A percentile compares a stretch with the other conserved stretches of the same genome.
These are phyloP conservation scores for Megathymus violae DNA, from an alignment of 1,140 invertebrate species.

Conservation along the genomic window DNA sequence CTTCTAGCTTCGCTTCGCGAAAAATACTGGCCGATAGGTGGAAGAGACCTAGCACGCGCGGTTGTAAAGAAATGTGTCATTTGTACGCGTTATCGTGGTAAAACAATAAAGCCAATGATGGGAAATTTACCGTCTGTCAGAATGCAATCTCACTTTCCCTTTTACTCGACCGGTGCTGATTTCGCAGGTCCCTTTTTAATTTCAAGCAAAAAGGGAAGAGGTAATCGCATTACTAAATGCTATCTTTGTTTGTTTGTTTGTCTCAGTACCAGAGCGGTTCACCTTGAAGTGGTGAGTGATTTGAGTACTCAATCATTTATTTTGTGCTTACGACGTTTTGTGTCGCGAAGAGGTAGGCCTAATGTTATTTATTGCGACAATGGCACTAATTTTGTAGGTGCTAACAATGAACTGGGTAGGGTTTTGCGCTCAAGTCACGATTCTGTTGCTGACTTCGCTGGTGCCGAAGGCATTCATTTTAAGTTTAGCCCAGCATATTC, in stretches of 20 bases:
- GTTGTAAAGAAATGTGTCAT: constrained; percentile 9
- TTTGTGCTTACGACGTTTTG: constrained; percentile 35
- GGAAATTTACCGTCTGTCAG: constrained; percentile 26
- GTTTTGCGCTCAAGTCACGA: constrained; percentile 21
- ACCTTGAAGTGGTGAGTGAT: constrained; percentile 41
- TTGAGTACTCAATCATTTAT: constrained; percentile 38
- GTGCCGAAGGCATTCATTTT: constrained; percentile 32
- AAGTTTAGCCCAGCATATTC: constrained; percentile 37
- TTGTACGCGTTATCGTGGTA: constrained; percentile 11
- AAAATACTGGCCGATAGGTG: constrained; percentile 30
- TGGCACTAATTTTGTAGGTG: constrained; percentile 36
- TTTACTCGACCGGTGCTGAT: constrained; percentile 40
- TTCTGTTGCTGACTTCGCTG: constrained; percentile 9
- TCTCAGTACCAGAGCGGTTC: constrained; percentile 23
- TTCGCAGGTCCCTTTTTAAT: constrained; percentile 49
- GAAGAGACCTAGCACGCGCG: constrained; percentile 13
- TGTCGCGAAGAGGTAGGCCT: constrained; percentile 35
- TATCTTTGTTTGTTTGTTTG: background rate
- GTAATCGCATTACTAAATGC: background rate
- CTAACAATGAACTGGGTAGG: constrained; percentile 30
- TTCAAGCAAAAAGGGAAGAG: constrained; percentile 31
- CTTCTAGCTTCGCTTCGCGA: constrained; percentile 15
- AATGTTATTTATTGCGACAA: constrained; percentile 36
- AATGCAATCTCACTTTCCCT: constrained; percentile 20
- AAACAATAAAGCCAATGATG: constrained; percentile 32